Evolutionary conservation across 1,140 invertebrate species (phyloP).

Genomic region (Drosophila aff.): DNA sequence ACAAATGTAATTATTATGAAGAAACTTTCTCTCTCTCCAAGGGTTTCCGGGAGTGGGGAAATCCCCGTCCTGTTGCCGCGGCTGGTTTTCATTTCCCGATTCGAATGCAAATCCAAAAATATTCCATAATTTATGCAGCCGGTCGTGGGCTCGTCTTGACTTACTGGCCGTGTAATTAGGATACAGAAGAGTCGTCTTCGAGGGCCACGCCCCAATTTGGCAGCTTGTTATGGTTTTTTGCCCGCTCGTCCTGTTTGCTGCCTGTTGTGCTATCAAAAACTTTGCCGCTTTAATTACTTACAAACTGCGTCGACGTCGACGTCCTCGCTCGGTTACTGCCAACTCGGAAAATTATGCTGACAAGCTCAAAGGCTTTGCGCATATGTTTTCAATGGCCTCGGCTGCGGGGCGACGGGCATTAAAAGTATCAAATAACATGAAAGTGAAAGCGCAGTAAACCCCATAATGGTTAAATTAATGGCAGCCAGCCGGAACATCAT

Average conservation of each 20-base stretch:
- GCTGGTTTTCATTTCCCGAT: conserved; percentile 33
- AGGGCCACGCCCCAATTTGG: conserved; percentile 53
- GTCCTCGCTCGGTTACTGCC: conserved; percentile 24
- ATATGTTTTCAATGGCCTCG: conserved; percentile 76
- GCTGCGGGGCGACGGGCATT: conserved; percentile 28
- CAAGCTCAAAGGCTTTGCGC: conserved; percentile 69
- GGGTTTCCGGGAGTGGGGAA: neutral
- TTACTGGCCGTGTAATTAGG: conserved; percentile 39
- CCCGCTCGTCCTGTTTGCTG: conserved; percentile 13
- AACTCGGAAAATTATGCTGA: conserved; percentile 53
- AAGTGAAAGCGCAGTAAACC: conserved; percentile 75
- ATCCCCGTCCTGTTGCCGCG: neutral
- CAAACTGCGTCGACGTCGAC: conserved; percentile 35
- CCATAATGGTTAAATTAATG: conserved; percentile 80
- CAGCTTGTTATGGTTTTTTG: conserved; percentile 48
- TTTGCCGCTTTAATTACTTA: conserved; percentile 77
- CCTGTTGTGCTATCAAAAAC: conserved; percentile 75
- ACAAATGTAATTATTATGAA: conserved; percentile 74
- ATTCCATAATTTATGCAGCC: conserved; percentile 51
- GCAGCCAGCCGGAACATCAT: conserved; percentile 46
- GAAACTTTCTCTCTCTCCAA: conserved; percentile 22
- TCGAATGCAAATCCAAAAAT: conserved; percentile 41
- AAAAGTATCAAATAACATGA: conserved; percentile 81
- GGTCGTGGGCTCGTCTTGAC: conserved; percentile 8
- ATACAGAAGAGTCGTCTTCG: conserved; percentile 14